Conservation (phyloP, 1,140 invertebrate species). For the Zophobas atratus region DNA sequence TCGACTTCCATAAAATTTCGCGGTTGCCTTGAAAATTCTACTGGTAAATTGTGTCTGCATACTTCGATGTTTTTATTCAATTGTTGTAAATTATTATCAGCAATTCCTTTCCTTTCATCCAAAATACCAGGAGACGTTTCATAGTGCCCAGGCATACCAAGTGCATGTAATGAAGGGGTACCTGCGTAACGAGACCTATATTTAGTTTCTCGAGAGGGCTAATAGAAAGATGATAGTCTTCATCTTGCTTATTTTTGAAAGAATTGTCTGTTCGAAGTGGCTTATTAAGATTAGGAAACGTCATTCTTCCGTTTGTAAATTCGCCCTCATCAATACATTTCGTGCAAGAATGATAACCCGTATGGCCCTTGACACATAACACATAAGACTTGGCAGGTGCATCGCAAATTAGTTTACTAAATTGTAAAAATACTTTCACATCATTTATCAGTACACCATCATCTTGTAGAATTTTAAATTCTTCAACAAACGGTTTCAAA, state of each 20-base stretch:
- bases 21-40: constrained; percentile 55
- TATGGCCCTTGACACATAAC: constrained; percentile 9
- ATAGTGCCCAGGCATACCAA: constrained; percentile 43
- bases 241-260: constrained; percentile 27
- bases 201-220: constrained; percentile 25
- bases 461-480: background rate
- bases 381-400: constrained; percentile 44
- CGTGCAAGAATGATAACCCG: constrained; percentile 29
- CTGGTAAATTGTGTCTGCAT: constrained; percentile 22
- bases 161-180: constrained; percentile 30
- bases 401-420: constrained; percentile 31
- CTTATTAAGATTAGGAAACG: constrained; percentile 22
- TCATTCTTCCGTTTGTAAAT: background rate
- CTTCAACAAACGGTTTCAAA: constrained; percentile 42
- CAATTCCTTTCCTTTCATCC: constrained; percentile 36
- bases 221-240: constrained; percentile 15
- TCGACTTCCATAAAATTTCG: constrained; percentile 56
- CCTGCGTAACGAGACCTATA: constrained; percentile 2
- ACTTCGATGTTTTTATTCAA: constrained; percentile 14
- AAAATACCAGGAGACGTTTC: constrained; percentile 39
- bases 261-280: constrained; percentile 31
- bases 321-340: constrained; percentile 28
- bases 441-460: background rate
- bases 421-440: background rate
- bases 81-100: constrained; percentile 11